Base-by-base conservation (phyloP, 2,113 vertebrate species). In the Cairina moschata region DNA sequence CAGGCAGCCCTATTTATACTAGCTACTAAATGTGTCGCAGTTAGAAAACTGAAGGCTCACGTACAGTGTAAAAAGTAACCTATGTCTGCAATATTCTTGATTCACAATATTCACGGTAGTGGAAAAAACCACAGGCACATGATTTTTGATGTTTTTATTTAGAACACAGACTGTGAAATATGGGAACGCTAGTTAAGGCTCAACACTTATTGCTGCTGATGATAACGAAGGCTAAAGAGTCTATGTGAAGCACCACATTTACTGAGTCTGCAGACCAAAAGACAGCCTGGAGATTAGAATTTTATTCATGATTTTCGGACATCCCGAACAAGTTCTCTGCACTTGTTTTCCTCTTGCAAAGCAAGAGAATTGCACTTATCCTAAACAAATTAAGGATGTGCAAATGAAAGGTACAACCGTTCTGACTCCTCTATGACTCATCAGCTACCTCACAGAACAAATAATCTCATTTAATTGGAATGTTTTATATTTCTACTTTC, bases 1-100 rank as follows among this genome's bases (percentile, higher is more conserved):
- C 34, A 55, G 25, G 60, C 92, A 94, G 55, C 17, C 63, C 31
- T 77, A 31, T 52, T 66, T 46, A 50, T 31, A 26, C 9, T 7
- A 76, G 73, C 23, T 86, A 50, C 60, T 34, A 29, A 18, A 63
- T 8, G 82, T 3, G 2, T 7, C 31, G 29, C 29, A 50, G 44
- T 73, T 6, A 66, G 44, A 80, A 92, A 92, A 54, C 12, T 13
- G 56, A 84, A 65, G 25, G 69, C 32, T n/a, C 4, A 8, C 4
- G 6, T 1, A 4, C 1, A 40, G 26, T 28, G 56, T 18, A 58
- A 77, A 31, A 86, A 54, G n/a, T 14, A 17, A 40, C 0, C 0
- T 21, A 34, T 40, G 17, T 14, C 74, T 72, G 22, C 3, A 5
- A 5, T 68, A 44, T 9, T 76, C 59, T 69, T 58, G 32, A 91